Evolutionary conservation across 92 coral and sea anemone species (phyloP).

Genomic region (Meandrina meandrites): DNA sequence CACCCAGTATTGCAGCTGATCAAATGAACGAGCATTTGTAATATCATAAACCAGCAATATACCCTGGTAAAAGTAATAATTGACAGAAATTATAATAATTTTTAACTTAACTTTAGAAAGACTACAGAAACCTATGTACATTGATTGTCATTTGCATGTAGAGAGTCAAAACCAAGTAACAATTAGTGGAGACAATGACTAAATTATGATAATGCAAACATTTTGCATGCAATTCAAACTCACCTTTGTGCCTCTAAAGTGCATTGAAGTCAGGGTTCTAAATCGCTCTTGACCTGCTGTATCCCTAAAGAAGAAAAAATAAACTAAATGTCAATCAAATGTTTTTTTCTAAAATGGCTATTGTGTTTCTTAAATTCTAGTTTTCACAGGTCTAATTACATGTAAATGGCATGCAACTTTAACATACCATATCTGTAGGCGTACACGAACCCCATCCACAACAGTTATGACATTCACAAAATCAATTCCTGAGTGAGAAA

Average conservation of each 20-base stretch:
- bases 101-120: too few species aligned
- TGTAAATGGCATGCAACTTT: neutral
- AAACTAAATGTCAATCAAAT: neutral
- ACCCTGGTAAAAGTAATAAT: constrained; percentile 62
- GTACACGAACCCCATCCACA: constrained; percentile 81
- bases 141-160: too few species aligned
- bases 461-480: constrained; percentile 77
- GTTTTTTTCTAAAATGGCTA: neutral
- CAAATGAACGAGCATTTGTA: constrained; percentile 69
- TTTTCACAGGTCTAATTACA: neutral
- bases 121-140: too few species aligned
- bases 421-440: constrained; percentile 91
- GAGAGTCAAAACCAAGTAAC: too few species aligned
- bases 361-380: neutral
- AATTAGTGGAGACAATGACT: too few species aligned
- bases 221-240: neutral
- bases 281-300: constrained; percentile 99
- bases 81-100: neutral
- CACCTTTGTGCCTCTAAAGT: constrained; percentile 95
- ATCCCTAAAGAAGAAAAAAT: constrained; percentile 61
- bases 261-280: constrained; percentile 82
- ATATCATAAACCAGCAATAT: constrained; percentile 88
- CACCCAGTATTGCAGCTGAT: constrained; percentile 83
- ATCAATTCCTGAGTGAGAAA: constrained; percentile 72
- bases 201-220: too few species aligned